Percentiles rank a stretch among this genome's conserved stretches.
Evolutionary conservation across 2,113 vertebrate genomes (phyloP).

Genomic region (Astur gentilis): DNA sequence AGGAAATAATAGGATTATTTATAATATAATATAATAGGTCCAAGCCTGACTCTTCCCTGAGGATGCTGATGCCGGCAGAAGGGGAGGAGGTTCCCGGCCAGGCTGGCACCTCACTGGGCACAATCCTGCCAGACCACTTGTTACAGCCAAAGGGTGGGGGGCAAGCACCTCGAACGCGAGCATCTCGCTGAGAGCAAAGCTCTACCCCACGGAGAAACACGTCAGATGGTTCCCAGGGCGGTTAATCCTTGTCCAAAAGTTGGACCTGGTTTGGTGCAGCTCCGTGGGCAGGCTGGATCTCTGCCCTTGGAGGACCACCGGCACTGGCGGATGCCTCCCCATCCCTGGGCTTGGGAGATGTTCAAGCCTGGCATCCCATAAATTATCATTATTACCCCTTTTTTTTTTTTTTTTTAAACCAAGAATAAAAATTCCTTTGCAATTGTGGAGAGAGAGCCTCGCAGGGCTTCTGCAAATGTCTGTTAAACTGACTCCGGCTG

Average conservation of each 20-base stretch:
- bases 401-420: not conserved
- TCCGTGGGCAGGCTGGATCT: not conserved
- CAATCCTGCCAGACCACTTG: not conserved
- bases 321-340: not conserved
- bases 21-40: not conserved
- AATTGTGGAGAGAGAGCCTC: not conserved
- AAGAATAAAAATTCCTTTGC: not conserved
- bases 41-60: not conserved
- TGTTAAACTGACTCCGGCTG: not conserved
- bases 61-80: not conserved
- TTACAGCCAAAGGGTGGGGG: not conserved
- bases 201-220: not conserved
- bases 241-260: not conserved
- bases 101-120: not conserved
- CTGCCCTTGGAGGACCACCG: not conserved
- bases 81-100: not conserved
- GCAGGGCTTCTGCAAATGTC: not conserved
- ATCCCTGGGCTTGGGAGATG: not conserved
- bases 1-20: not conserved
- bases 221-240: rapidly evolving
- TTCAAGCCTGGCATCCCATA: not conserved
- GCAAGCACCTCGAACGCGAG: not conserved
- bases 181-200: not conserved
- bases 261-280: not conserved
- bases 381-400: not conserved